phyloP scores from a whole-genome alignment of 2,888 invertebrate species.

The Mimas tiliae region DNA sequence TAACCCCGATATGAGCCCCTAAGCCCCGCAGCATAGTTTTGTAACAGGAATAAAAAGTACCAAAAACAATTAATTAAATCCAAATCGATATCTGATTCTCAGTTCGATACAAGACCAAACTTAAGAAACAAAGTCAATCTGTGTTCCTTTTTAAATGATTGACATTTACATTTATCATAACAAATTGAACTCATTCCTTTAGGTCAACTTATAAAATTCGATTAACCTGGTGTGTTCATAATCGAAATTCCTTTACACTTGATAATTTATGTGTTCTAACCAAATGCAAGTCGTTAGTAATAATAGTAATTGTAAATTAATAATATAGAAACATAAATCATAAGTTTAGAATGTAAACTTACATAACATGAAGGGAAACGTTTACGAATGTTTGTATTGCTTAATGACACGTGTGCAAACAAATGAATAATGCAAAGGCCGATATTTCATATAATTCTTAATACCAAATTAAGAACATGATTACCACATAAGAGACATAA shows the following conservation, averaged over 20 bases:
- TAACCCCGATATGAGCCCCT: neutral
- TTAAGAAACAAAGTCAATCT: slow-evolving; percentile 40
- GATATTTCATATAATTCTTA: neutral
- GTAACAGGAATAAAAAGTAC: neutral
- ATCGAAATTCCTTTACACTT: slow-evolving; percentile 33
- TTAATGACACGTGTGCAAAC: slow-evolving; percentile 14
- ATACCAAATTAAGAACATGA: no score
- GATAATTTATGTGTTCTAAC: slow-evolving; percentile 41
- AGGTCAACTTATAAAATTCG: slow-evolving; percentile 63
- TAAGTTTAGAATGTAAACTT: slow-evolving; percentile 27
- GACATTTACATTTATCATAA: slow-evolving; percentile 60
- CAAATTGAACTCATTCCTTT: slow-evolving; percentile 57
- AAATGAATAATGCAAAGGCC: neutral
- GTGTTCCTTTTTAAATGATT: slow-evolving; percentile 57
- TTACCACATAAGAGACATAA: no score
- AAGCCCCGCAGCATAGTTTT: neutral
- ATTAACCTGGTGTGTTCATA: slow-evolving; percentile 54
- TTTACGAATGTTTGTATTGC: slow-evolving; percentile 29
- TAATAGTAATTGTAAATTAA: slow-evolving; percentile 5
- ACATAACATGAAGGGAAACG: slow-evolving; percentile 22
- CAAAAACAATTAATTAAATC: slow-evolving; percentile 1
- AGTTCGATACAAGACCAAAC: neutral
- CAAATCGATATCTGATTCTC: neutral
- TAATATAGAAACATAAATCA: slow-evolving; percentile 27
- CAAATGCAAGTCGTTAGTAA: slow-evolving; percentile 18